Percentiles rank a stretch among this genome's conserved stretches.
Conservation (phyloP, 2,888 invertebrate species). For the Empis stercorea region DNA sequence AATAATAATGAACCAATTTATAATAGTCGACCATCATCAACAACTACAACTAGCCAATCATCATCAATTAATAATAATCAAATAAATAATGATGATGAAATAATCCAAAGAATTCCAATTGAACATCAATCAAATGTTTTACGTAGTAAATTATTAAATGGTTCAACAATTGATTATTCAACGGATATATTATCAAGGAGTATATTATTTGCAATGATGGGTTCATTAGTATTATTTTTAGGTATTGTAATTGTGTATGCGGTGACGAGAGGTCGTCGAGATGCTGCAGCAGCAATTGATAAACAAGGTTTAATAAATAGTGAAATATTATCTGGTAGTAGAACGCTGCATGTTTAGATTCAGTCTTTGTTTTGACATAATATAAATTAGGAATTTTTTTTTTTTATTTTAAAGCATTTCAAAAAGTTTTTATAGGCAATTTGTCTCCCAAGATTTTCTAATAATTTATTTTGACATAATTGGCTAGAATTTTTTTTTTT, state of each 20-base stretch:
- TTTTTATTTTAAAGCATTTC: too few species aligned
- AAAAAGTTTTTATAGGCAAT: too few species aligned
- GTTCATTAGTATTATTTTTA: slow-evolving; percentile 18
- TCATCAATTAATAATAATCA: slow-evolving; percentile 7
- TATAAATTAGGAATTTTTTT: background rate
- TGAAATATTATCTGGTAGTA: slow-evolving; percentile 17
- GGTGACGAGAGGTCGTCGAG: slow-evolving; percentile 17
- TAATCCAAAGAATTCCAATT: slow-evolving; percentile 6
- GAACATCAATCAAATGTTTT: slow-evolving; percentile 14
- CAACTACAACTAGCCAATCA: slow-evolving; percentile 2
- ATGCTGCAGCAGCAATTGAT: slow-evolving; percentile 16
- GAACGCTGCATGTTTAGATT: slow-evolving; percentile 23
- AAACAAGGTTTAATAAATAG: slow-evolving; percentile 20
- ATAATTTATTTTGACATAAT: too few species aligned
- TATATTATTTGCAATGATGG: slow-evolving; percentile 17
- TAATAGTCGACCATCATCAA: slow-evolving; percentile 5
- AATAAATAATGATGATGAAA: slow-evolving; percentile 8
- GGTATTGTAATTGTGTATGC: slow-evolving; percentile 17
- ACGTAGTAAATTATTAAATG: slow-evolving; percentile 17
- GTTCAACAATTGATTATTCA: slow-evolving; percentile 9
- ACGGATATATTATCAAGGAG: slow-evolving; percentile 15
- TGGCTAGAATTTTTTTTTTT: too few species aligned
- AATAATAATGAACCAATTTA: slow-evolving; percentile 14
- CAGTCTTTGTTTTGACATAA: too few species aligned
- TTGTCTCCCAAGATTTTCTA: too few species aligned